Percentiles rank a stretch among this genome's conserved stretches.
Evolutionary conservation across 2,888 invertebrate genomes (phyloP).

Genomic region (Pecten maximus): DNA sequence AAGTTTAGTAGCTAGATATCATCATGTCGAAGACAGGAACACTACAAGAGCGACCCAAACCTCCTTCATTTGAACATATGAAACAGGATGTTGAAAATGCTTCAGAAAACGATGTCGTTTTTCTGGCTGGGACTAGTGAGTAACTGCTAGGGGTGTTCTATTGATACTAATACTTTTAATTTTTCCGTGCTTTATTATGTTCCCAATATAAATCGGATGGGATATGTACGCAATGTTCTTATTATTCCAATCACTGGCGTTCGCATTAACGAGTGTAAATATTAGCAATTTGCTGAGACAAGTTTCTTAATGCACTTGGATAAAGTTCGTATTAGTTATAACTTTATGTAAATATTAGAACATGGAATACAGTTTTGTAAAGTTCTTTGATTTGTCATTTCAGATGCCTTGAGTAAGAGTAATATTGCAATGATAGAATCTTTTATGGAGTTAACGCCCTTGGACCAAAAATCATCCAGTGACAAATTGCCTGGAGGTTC

Average conservation of each 20-base stretch:
- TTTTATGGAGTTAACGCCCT: neutral
- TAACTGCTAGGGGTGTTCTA: too few species aligned
- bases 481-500: neutral
- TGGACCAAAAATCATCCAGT: neutral
- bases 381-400: slow-evolving; percentile 1
- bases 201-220: too few species aligned
- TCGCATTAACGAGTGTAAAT: too few species aligned
- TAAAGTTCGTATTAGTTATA: too few species aligned
- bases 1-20: neutral
- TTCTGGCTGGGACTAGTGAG: neutral
- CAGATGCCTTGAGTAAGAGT: slow-evolving; percentile 13
- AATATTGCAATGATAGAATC: slow-evolving; percentile 20
- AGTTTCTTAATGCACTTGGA: too few species aligned
- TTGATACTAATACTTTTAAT: too few species aligned
- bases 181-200: too few species aligned
- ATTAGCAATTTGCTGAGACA: too few species aligned
- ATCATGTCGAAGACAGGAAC: slow-evolving; percentile 9
- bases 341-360: too few species aligned
- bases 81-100: slow-evolving; percentile 26
- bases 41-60: slow-evolving; percentile 8
- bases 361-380: neutral
- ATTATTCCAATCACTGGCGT: too few species aligned
- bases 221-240: too few species aligned
- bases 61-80: neutral
- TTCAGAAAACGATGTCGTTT: neutral